phyloP scores from a whole-genome alignment of 1,140 invertebrate species.

The Physella acuta region DNA sequence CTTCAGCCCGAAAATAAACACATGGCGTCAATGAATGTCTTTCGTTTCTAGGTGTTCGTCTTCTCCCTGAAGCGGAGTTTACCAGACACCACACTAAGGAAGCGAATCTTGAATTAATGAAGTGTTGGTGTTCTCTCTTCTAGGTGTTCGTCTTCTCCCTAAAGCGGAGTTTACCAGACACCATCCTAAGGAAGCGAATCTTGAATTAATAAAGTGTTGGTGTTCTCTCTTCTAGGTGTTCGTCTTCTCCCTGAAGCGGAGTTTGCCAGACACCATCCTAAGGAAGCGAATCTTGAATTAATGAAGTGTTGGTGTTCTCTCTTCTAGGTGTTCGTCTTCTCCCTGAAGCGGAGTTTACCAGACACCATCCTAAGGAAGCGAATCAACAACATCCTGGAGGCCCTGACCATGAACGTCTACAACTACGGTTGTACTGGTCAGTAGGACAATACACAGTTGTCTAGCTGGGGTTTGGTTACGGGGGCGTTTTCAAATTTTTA shows the following conservation, averaged over 20 bases:
- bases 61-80: slow-evolving; percentile 75
- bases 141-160: slow-evolving; percentile 78
- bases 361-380: slow-evolving; percentile 71
- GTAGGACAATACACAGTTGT: too few species aligned
- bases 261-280: slow-evolving; percentile 72
- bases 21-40: too few species aligned
- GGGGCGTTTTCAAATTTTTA: neutral
- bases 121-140: too few species aligned
- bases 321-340: slow-evolving; percentile 70
- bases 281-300: too few species aligned
- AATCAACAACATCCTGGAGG: slow-evolving; percentile 76
- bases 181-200: slow-evolving; percentile 68
- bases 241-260: slow-evolving; percentile 72
- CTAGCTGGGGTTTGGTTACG: neutral
- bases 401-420: slow-evolving; percentile 79
- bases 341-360: slow-evolving; percentile 74
- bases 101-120: too few species aligned
- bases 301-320: neutral
- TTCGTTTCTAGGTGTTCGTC: slow-evolving; percentile 77
- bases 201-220: too few species aligned
- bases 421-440: slow-evolving; percentile 80
- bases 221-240: slow-evolving; percentile 71
- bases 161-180: slow-evolving; percentile 74
- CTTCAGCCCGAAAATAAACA: too few species aligned
- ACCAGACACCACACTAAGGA: slow-evolving; percentile 70